Evolutionary conservation across 2,888 invertebrate genomes (phyloP).

Genomic region (Atethmia centrago): DNA sequence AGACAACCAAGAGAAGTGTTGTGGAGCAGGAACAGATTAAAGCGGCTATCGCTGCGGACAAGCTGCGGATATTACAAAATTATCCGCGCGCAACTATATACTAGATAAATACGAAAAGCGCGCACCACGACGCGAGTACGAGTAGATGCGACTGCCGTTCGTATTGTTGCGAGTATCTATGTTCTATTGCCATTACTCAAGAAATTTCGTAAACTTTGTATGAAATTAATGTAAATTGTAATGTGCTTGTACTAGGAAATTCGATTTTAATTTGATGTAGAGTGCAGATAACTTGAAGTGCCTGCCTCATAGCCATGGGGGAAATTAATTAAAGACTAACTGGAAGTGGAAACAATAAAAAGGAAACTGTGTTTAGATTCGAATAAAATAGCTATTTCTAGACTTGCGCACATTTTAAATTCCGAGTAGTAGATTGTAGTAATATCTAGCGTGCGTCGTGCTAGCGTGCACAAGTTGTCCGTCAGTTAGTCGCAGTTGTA

Average conservation of each 20-base stretch:
- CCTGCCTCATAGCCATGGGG: too few relatives aligned
- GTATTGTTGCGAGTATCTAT: not conserved
- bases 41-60: slow-evolving; percentile 16
- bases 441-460: not conserved
- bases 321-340: not conserved
- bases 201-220: not conserved
- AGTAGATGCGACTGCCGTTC: slow-evolving; percentile 8
- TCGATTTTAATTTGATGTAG: not conserved
- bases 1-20: not conserved
- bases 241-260: not conserved
- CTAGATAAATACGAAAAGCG: slow-evolving; percentile 25
- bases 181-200: slow-evolving; percentile 5
- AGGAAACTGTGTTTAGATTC: too few relatives aligned
- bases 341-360: not conserved
- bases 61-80: slow-evolving; percentile 45
- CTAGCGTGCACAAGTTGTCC: slow-evolving; percentile 32
- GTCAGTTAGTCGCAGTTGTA: slow-evolving; percentile 32
- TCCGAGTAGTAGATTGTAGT: not conserved
- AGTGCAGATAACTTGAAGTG: not conserved
- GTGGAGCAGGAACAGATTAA: slow-evolving; percentile 35
- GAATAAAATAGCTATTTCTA: too few relatives aligned
- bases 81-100: slow-evolving; percentile 27
- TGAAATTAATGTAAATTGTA: slow-evolving; percentile 18
- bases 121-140: slow-evolving; percentile 13
- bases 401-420: not conserved